Evolutionary conservation across 2,888 invertebrate species (phyloP).

Genomic region (Baccha elongata): DNA sequence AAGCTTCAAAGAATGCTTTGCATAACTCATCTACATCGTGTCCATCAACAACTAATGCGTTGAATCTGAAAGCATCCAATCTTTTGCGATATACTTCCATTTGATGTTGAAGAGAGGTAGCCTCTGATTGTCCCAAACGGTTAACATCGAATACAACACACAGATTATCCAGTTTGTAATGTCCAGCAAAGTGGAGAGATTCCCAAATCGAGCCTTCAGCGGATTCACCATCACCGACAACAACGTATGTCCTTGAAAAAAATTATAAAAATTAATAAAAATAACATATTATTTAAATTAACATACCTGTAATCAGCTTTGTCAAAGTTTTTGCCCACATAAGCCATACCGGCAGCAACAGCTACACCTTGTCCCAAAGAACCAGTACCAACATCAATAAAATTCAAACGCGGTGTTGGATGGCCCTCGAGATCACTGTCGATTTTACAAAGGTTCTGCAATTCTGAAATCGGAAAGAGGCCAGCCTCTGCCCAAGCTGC

Average conservation of each 20-base stretch:
- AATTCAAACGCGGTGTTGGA: slow-evolving; percentile 98
- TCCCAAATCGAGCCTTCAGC: slow-evolving; percentile 99
- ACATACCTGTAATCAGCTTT: slow-evolving; percentile 91
- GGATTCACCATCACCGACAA: slow-evolving; percentile 99
- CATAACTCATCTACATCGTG: slow-evolving; percentile 96
- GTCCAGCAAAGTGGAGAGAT: slow-evolving; percentile 96
- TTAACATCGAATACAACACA: slow-evolving; percentile 99
- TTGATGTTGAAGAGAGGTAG: slow-evolving; percentile 96
- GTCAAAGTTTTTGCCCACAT: slow-evolving; percentile 90
- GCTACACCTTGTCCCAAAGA: slow-evolving; percentile 98
- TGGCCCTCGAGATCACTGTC: slow-evolving; percentile 99
- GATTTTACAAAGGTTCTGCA: slow-evolving; percentile 94
- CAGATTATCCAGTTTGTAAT: slow-evolving; percentile 97
- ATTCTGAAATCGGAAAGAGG: slow-evolving; percentile 91
- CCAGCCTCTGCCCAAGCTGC: slow-evolving; percentile 99
- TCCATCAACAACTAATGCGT: slow-evolving; percentile 96
- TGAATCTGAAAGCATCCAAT: slow-evolving; percentile 94
- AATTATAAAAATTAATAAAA: slow-evolving; percentile 10
- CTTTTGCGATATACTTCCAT: slow-evolving; percentile 92
- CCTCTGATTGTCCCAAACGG: slow-evolving; percentile 97
- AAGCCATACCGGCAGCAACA: slow-evolving; percentile 98
- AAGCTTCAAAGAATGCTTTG: slow-evolving; percentile 93
- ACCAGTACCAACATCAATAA: slow-evolving; percentile 99
- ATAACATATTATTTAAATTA: background rate
- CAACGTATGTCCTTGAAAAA: slow-evolving; percentile 91